Conservation (phyloP, 2,888 invertebrate species). For the Leptarthrus brevirostris region DNA sequence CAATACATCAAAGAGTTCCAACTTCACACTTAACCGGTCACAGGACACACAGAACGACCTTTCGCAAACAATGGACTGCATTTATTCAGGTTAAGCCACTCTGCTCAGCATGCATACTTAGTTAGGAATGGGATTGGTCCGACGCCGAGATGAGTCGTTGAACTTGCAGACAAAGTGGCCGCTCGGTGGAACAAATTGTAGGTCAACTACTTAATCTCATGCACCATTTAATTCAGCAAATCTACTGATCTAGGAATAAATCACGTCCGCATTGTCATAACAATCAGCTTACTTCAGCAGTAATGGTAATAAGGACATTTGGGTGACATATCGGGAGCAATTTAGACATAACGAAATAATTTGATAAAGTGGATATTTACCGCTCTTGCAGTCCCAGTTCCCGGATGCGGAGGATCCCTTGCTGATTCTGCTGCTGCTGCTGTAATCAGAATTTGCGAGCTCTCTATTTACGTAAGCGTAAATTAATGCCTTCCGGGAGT, state of each 20-base stretch:
- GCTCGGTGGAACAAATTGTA: slow-evolving; percentile 16
- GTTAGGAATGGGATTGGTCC: no score
- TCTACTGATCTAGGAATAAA: slow-evolving; percentile 32
- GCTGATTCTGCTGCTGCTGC: no score
- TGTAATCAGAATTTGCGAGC: no score
- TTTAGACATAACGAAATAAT: slow-evolving; percentile 1
- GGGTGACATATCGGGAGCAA: neutral
- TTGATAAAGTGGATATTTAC: slow-evolving; percentile 2
- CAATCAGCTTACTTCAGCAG: slow-evolving; percentile 29
- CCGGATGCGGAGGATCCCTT: no score
- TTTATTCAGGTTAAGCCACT: neutral
- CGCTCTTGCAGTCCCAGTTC: neutral
- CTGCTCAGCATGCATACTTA: slow-evolving; percentile 13
- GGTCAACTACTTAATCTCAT: slow-evolving; percentile 42
- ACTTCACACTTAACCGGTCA: neutral
- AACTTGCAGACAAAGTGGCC: slow-evolving; percentile 8
- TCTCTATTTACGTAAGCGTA: no score
- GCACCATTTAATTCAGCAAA: slow-evolving; percentile 39
- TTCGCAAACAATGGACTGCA: slow-evolving; percentile 24
- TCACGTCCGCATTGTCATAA: slow-evolving; percentile 42
- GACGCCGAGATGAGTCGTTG: slow-evolving; percentile 5
- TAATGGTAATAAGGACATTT: slow-evolving; percentile 3
- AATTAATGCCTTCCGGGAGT: no score
- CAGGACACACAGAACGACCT: slow-evolving; percentile 2
- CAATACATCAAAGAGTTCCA: neutral